Conservation (phyloP, 2,888 invertebrate species). For the Salpingus planirostris region DNA sequence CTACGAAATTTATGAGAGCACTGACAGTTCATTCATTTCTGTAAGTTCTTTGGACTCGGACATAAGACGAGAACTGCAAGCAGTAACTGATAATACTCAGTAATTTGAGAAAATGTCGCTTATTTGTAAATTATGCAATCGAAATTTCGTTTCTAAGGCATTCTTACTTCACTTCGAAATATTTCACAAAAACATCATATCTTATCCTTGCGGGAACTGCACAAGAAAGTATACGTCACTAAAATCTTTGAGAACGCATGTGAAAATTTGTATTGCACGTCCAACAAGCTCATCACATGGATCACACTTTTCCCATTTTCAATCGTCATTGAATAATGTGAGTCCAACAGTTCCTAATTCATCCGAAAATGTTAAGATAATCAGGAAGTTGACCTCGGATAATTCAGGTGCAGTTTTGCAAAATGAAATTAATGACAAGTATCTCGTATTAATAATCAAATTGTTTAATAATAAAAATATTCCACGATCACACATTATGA, state of each 20-base stretch:
- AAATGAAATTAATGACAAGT: too few species aligned
- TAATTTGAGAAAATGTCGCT: slow-evolving; percentile 1
- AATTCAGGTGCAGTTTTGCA: not conserved
- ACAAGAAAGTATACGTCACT: not conserved
- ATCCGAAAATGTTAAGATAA: too few species aligned
- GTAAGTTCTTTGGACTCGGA: slow-evolving; percentile 1
- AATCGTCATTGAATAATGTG: too few species aligned
- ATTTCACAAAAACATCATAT: not conserved
- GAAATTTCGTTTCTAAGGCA: not conserved
- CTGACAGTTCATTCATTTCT: not conserved
- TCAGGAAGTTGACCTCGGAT: too few species aligned
- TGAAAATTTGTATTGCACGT: not conserved
- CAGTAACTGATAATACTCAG: not conserved
- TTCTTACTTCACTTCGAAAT: not conserved
- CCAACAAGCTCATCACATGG: not conserved
- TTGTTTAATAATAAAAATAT: not conserved
- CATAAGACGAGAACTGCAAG: not conserved
- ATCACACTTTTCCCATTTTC: too few species aligned
- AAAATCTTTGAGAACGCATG: not conserved
- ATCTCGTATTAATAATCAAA: not conserved
- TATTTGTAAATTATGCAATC: not conserved
- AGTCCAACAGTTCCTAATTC: too few species aligned
- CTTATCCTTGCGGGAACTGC: slow-evolving; percentile 1
- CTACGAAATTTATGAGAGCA: not conserved
- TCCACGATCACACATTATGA: not conserved